Base-by-base conservation (phyloP, 2,113 vertebrate genomes). In the Lasiurus borealis region DNA sequence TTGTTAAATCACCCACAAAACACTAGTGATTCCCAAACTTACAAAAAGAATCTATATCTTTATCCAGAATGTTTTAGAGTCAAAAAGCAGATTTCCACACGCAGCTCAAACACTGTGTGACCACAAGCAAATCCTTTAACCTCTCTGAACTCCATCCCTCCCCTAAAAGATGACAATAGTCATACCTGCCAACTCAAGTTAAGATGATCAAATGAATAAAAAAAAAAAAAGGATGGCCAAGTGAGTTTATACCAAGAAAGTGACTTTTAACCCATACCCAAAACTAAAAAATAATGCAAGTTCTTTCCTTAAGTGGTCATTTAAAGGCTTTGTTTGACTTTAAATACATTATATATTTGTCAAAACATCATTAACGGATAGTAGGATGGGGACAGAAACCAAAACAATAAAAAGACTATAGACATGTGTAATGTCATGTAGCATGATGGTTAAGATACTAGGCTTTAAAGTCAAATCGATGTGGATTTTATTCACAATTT, bases 251-350 rank as follows among this genome's bases (percentile, higher is more conserved):
- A 36, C 21, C 46, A 48, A 15, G 73, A 73, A 68, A 82, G 54
- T 52, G 18, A 62, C 59, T 86, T 90, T 25, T n/a, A 94, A n/a
- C 54, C 66, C 40, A 46, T 66, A 31, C 40, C 68, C 36, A 5
- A 89, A 44, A 78, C 83, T 59, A 34, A 57, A 89, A 87, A 52
- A 69, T 29, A 52, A 21, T 52, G 19, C 48, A 71, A 54, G 25
- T 76, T 85, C n/a, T 92, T 94, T 52, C 31, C 40, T 57, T 78
- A 59, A 85, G 44, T 88, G 88, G 88, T 36, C 18, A 64, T 88
- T 23, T 62, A 78, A 95, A 52, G 54, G 11, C 57, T 75, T 75
- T n/a, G 66, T 40, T 40, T 81, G 50, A 46, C 40, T 78, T 59
- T 95, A 23, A 71, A 57, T 54, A 59, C 36, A n/a, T 64, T 87